Conservation (phyloP, 1,140 invertebrate genomes). For the Copidosoma floridanum region DNA sequence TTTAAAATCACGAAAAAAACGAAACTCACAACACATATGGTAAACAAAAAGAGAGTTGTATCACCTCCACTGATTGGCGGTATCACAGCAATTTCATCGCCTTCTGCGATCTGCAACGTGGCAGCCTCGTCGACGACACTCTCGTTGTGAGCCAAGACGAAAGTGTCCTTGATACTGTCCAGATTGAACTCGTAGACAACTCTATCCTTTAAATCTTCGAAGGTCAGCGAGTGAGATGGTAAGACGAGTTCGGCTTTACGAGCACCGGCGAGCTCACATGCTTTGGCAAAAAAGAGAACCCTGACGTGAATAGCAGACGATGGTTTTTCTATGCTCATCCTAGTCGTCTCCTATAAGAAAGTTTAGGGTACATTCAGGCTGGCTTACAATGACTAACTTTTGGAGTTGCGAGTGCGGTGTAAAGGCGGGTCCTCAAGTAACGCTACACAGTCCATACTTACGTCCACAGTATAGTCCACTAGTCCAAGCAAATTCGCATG, state of each 20-base stretch:
- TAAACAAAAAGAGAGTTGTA: no score
- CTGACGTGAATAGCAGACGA: no score
- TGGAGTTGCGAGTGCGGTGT: no score
- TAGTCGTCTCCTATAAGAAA: no score
- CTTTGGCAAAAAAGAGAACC: constrained; percentile 84
- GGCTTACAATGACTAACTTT: no score
- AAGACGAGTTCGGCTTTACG: constrained; percentile 59
- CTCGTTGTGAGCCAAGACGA: constrained; percentile 81
- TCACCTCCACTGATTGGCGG: constrained; percentile 84
- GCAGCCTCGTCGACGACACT: constrained; percentile 63
- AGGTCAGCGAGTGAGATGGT: constrained; percentile 55
- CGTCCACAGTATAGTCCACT: no score
- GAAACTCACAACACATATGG: background rate
- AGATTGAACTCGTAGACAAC: constrained; percentile 66
- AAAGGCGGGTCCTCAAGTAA: no score
- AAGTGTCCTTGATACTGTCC: constrained; percentile 65
- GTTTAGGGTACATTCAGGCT: no score
- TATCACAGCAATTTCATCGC: constrained; percentile 81
- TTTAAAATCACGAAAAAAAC: background rate
- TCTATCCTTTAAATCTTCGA: constrained; percentile 58
- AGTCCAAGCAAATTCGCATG: no score
- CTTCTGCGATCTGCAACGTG: constrained; percentile 59
- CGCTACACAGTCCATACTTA: no score
- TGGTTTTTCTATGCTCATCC: no score
- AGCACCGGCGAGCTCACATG: constrained; percentile 73